Percentiles rank a stretch among this genome's conserved stretches.
Conservation (phyloP, 2,888 invertebrate species). For the Ceratothoa steindachneri region DNA sequence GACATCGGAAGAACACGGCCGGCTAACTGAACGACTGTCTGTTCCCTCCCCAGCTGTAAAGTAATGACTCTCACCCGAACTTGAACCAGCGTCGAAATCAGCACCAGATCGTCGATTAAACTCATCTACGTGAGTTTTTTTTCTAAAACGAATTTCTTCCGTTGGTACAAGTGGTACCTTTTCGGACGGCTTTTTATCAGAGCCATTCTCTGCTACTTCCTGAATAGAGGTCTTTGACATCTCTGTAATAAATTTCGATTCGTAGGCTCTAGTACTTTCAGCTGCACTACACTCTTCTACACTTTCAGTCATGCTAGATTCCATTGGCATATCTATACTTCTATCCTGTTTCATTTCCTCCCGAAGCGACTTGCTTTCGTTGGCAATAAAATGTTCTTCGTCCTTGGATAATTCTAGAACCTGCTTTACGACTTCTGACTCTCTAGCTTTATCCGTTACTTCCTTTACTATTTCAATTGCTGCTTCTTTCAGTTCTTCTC, state of each 20-base stretch:
- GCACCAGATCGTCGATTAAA: slow-evolving; percentile 67
- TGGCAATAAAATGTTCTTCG: background rate
- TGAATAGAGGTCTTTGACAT: slow-evolving; percentile 19
- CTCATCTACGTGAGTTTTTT: slow-evolving; percentile 41
- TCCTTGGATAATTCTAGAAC: background rate
- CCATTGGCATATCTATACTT: slow-evolving; percentile 36
- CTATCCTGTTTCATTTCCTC: background rate
- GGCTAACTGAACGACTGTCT: slow-evolving; percentile 61
- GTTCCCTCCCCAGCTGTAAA: slow-evolving; percentile 70
- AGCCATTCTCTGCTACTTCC: slow-evolving; percentile 17
- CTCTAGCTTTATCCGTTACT: slow-evolving; percentile 24
- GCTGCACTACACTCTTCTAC: slow-evolving; percentile 47
- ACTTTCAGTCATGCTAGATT: slow-evolving; percentile 47
- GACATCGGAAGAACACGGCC: slow-evolving; percentile 80
- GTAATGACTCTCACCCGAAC: slow-evolving; percentile 83
- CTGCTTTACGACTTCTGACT: background rate
- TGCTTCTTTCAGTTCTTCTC: slow-evolving; percentile 33
- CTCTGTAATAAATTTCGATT: slow-evolving; percentile 32
- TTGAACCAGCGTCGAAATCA: slow-evolving; percentile 72
- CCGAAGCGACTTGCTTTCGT: background rate
- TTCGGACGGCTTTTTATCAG: slow-evolving; percentile 31
- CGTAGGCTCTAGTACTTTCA: slow-evolving; percentile 39
- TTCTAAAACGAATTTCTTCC: slow-evolving; percentile 34
- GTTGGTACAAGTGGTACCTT: slow-evolving; percentile 3
- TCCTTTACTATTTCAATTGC: slow-evolving; percentile 19